Evolutionary conservation across 2,888 invertebrate genomes (phyloP), one percentile per base, ranked within the genome.

Genomic region (Phasia obesa): DNA sequence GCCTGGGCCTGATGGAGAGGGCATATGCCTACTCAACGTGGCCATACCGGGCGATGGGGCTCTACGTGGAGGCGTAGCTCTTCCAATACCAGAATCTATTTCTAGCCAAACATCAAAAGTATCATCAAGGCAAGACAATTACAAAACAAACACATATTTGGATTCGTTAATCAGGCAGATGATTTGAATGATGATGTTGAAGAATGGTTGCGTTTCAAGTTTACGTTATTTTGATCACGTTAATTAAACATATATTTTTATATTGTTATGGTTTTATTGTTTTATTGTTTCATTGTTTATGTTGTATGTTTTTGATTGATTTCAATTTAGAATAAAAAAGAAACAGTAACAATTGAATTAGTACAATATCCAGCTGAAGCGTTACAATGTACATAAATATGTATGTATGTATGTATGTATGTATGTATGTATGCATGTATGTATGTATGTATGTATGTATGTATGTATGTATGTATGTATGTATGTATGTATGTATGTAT

Each of bases 51-150:
- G 97, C 85, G 97, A 97, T 70, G 97, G 96, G 53, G 96, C 96
- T 89, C 97, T 94, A 85, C 97, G 93, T 64, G 97, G 97, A 75
- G 97, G 97, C 74, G 97, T 97, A 64, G 96, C 96, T 88, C 96
- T 94, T 59, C 97, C 97, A 92, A 97, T 93, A 85, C 97, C 97
- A 87, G 96, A 96, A 93, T 97, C 97, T 92, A 95, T 94, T 92
- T 94, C 94, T 91, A 93, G 86, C 88, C 90, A 86, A 79, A 86
- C 74, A 83, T 79, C 83, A 83, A 74, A 65, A 53, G 27, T 81
- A 78, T 81, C 76, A 81, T 78, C 70, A 74, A 64, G 51, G 25
- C 75, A 74, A 64, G 53, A 78, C 73, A 84, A 77, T 60, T 64
- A 59, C 55, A 73, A 81, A 65, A 53, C 25, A 60, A 59, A 79